These are phyloP conservation scores for Fringilla coelebs DNA, from an alignment of 2,797 vertebrate species.

Conservation along the genomic window DNA sequence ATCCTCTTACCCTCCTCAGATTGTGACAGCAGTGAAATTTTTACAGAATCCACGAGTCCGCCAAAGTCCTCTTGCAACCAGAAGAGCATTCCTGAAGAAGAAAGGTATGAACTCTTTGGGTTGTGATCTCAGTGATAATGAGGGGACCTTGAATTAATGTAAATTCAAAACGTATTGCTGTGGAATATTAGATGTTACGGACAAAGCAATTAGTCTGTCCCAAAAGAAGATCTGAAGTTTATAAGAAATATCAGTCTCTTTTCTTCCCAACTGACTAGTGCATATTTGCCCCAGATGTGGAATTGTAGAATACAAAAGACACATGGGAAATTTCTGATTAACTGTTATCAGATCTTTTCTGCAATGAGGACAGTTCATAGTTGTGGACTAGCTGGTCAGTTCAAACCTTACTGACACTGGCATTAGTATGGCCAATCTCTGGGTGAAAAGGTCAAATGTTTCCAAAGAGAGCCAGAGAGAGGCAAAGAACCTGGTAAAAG, in stretches of 20 bases:
- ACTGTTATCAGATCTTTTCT: neutral
- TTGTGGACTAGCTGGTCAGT: neutral
- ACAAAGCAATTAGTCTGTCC: neutral
- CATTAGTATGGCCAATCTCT: neutral
- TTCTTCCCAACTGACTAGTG: neutral
- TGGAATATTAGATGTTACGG: neutral
- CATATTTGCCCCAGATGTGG: constrained; percentile 18
- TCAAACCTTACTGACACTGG: neutral
- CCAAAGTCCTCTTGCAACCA: constrained; percentile 88
- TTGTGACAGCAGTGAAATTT: constrained; percentile 94
- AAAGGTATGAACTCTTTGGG: constrained; percentile 84
- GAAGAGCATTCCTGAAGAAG: constrained; percentile 94
- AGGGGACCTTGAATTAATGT: neutral
- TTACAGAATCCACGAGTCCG: constrained; percentile 93
- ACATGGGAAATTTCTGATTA: neutral
- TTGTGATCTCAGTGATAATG: neutral
- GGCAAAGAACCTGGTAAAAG: constrained; percentile 19
- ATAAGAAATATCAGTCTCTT: neutral
- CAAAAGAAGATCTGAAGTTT: neutral
- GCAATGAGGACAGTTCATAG: neutral
- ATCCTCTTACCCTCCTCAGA: constrained; percentile 73
- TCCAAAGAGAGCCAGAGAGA: constrained; percentile 18
- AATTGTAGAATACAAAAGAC: neutral
- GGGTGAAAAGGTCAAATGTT: constrained; percentile 53
- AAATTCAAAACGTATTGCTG: neutral